Percentiles rank a stretch among this genome's conserved stretches.
These are phyloP conservation scores for Lasiurus cinereus DNA, from an alignment of 2,113 vertebrate species.

Conservation along the genomic window DNA sequence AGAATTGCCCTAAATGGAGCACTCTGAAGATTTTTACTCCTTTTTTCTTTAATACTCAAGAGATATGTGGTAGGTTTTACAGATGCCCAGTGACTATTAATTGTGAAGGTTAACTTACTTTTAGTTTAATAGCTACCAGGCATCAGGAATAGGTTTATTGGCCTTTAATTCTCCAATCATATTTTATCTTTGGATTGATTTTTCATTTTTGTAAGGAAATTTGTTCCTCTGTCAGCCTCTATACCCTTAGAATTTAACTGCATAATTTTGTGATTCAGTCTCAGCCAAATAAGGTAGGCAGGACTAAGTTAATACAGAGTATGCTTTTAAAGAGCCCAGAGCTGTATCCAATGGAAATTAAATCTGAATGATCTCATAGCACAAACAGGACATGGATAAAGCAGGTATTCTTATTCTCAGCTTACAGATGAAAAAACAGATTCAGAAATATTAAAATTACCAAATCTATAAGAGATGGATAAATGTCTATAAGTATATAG, in stretches of 20 bases:
- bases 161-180: not conserved
- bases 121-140: slow-evolving; percentile 9
- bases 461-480: not conserved
- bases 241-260: slow-evolving; percentile 31
- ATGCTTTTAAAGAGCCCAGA: slow-evolving; percentile 17
- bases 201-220: slow-evolving; percentile 18
- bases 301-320: not conserved
- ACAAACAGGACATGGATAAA: slow-evolving; percentile 4
- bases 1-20: not conserved
- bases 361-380: not conserved
- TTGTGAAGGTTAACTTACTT: slow-evolving; percentile 40
- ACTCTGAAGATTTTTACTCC: not conserved
- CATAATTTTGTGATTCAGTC: not conserved
- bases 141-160: not conserved
- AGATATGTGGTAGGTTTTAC: not conserved
- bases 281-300: not conserved
- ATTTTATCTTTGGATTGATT: slow-evolving; percentile 2
- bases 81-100: not conserved
- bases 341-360: not conserved
- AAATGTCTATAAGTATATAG: not conserved
- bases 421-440: slow-evolving; percentile 24
- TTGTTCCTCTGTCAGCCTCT: not conserved
- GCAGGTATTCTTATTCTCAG: not conserved
- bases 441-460: not conserved
- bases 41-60: not conserved